Evolutionary conservation across 2,113 vertebrate species (phyloP), one percentile per base, ranked within the genome.

Genomic region (Equus przewalskii): DNA sequence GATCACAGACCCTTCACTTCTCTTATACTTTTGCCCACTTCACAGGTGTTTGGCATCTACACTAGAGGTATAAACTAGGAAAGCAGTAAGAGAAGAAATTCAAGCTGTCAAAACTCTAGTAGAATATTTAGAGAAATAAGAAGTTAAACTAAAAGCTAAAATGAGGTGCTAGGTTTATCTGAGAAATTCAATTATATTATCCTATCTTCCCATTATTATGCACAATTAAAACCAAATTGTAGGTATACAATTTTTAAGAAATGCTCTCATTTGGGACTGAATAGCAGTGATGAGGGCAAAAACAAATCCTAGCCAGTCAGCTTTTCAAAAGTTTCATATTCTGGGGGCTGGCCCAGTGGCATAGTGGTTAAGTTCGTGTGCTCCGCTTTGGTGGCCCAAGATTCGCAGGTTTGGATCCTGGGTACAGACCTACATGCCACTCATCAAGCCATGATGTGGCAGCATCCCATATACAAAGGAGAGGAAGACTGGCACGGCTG

Each of bases 91-190:
- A 75, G 26, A 75, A 62, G 15, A 96, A 86, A 89, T 72, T 93
- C 46, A 91, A 93, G 44, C 11, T 97, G 19, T 85, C 91, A 69
- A 75, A 91, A 82, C 4, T 90, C 12, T 92, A 51, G 19, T 56
- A 97, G 49, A 69, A 67, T 95, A 86, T 49, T 90, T 76, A 46
- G 64, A 94, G 73, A 94, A 87, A 94, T 26, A 79, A 64, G 24
- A 97, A 91, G 26, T 87, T 81, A 91, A 96, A 94, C 28, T 92
- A 87, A 80, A 89, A 33, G 70, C 41, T 95, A 92, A 95, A 92
- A 93, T 2, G 65, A 97, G 36, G 79, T 64, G n/a, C n/a, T 58
- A 94, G 14, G 3, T 95, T 82, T 95, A 76, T 65, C 46, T 93
- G 46, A 51, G 36, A 93, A 84, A 84, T 78, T 72, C 19, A 82